A percentile compares a stretch with the other conserved stretches of the same genome.
Evolutionary conservation across 2,113 vertebrate species (phyloP).

Genomic region (Nesogale talazaci): DNA sequence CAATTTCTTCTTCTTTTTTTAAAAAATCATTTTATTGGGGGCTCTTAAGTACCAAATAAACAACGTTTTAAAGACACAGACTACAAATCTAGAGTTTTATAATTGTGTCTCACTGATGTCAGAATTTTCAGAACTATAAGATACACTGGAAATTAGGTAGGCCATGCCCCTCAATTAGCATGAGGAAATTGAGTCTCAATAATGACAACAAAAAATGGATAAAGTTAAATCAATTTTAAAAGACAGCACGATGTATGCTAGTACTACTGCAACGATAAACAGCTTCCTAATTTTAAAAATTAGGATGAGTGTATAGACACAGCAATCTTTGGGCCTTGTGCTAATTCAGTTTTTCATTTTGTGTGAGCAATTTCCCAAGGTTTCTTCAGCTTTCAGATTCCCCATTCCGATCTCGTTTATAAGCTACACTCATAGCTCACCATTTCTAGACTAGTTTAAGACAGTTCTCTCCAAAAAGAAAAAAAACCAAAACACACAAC

Average conservation of each 20-base stretch:
- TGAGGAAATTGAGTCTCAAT: conserved; percentile 20
- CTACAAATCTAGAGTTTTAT: conserved; percentile 13
- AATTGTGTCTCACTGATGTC: conserved; percentile 2
- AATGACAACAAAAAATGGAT: conserved; percentile 32
- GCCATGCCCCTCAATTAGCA: conserved; percentile 14
- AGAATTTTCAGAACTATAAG: conserved; percentile 47
- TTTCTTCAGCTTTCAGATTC: background rate
- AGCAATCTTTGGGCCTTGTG: background rate
- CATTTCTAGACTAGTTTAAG: background rate
- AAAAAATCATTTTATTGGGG: too few relatives aligned
- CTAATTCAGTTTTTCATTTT: conserved; percentile 43
- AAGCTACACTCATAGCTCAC: background rate
- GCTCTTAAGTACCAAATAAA: background rate
- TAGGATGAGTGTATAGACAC: conserved; percentile 8
- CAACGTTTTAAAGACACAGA: background rate
- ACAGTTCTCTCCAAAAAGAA: conserved; percentile 33
- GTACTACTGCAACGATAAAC: background rate
- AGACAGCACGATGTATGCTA: background rate
- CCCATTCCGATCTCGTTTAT: conserved; percentile 8
- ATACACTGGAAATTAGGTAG: background rate
- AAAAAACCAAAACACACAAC: background rate
- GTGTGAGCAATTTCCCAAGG: background rate
- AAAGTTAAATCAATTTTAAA: conserved; percentile 8
- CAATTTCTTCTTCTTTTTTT: background rate
- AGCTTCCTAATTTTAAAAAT: background rate